phyloP scores from a whole-genome alignment of 2,113 vertebrate genomes.

The Carollia perspicillata region DNA sequence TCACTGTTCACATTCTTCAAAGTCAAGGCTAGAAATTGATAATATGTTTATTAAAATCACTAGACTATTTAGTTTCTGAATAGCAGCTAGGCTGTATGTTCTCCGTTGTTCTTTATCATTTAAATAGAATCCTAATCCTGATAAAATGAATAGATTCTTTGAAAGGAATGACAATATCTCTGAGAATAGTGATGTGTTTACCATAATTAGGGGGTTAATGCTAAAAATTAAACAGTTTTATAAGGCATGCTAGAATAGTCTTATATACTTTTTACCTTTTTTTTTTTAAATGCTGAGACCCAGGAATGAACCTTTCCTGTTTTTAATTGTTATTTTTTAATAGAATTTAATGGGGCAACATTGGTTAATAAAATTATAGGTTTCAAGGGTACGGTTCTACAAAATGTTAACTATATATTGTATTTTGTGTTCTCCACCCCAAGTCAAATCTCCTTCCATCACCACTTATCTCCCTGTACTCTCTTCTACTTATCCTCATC shows the following conservation, averaged over 20 bases:
- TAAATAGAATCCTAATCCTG: constrained; percentile 46
- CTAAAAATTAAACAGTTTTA: constrained; percentile 32
- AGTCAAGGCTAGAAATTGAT: constrained; percentile 42
- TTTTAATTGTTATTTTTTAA: background rate
- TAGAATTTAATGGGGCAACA: background rate
- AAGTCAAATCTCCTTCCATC: too few relatives aligned
- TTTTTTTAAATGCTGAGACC: background rate
- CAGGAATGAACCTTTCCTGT: background rate
- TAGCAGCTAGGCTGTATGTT: background rate
- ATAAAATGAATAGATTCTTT: constrained; percentile 42
- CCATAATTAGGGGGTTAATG: constrained; percentile 33
- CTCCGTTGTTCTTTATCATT: constrained; percentile 6
- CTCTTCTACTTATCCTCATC: too few relatives aligned
- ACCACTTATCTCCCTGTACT: too few relatives aligned
- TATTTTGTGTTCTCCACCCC: too few relatives aligned
- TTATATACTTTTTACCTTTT: constrained; percentile 17
- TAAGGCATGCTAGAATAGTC: constrained; percentile 51
- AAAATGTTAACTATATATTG: too few relatives aligned
- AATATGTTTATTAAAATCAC: constrained; percentile 38
- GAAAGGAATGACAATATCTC: constrained; percentile 40
- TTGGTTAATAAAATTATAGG: too few relatives aligned
- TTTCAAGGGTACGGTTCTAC: too few relatives aligned
- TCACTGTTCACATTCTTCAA: constrained; percentile 19
- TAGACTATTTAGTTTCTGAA: constrained; percentile 42
- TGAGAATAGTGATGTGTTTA: constrained; percentile 51